Evolutionary conservation across 2,888 invertebrate species (phyloP).

Genomic region (Ophion obscuratus): DNA sequence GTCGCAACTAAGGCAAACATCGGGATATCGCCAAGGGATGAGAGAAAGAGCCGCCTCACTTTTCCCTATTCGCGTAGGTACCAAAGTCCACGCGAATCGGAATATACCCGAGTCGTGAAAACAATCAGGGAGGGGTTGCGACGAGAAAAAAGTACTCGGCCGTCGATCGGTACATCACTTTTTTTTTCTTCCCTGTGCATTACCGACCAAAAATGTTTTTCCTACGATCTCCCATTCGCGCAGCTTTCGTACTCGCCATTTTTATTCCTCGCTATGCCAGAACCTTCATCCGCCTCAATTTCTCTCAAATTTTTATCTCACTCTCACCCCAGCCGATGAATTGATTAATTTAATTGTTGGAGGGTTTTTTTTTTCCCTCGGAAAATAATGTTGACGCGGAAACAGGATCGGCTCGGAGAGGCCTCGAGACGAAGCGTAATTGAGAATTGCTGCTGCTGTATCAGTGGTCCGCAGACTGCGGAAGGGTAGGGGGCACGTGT

Average conservation of each 20-base stretch:
- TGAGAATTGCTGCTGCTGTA: constrained; percentile 78
- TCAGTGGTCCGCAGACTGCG: constrained; percentile 78
- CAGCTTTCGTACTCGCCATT: no score
- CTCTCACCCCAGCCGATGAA: no score
- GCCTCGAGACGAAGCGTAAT: constrained; percentile 75
- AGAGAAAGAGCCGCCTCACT: constrained; percentile 31
- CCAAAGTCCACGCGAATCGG: neutral
- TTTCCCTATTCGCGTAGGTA: neutral
- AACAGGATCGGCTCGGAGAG: constrained; percentile 46
- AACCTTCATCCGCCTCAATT: no score
- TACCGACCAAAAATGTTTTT: no score
- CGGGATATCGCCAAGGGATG: constrained; percentile 1
- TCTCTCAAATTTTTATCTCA: no score
- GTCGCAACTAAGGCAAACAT: constrained; percentile 78
- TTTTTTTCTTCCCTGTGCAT: no score
- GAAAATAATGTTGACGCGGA: no score
- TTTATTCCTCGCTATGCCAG: no score
- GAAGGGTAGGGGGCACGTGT: constrained; percentile 72
- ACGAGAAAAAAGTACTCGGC: constrained; percentile 29
- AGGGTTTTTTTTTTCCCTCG: no score
- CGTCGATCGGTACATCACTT: no score
- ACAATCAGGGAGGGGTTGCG: constrained; percentile 22
- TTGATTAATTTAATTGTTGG: no score
- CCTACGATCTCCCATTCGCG: no score
- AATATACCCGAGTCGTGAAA: constrained; percentile 32